These are phyloP conservation scores for Zaprionus ghesquierei DNA, from an alignment of 1,140 invertebrate genomes.

Conservation along the genomic window DNA sequence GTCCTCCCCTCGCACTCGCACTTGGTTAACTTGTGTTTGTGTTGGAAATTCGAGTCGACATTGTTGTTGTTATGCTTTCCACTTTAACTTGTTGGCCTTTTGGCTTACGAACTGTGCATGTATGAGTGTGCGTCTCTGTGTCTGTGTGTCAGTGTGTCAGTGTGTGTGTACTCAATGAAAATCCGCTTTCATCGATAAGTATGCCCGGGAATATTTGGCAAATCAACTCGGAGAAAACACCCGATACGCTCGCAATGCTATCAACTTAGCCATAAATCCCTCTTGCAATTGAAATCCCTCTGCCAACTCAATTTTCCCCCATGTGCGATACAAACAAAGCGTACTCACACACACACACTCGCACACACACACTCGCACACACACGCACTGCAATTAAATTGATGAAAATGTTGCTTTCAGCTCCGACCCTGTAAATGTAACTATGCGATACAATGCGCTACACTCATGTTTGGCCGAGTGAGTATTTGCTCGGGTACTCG, in stretches of 20 bases:
- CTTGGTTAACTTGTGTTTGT: conserved; percentile 32
- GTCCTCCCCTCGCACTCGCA: neutral
- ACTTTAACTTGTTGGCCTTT: conserved; percentile 36
- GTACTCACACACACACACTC: neutral
- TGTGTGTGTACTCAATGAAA: neutral
- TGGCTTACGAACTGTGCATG: conserved; percentile 15
- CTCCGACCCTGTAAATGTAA: conserved; percentile 32
- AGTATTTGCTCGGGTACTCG: conserved; percentile 13
- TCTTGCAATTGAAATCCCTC: conserved; percentile 64
- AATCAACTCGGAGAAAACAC: conserved; percentile 50
- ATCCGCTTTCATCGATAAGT: conserved; percentile 21
- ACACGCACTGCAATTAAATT: conserved; percentile 62
- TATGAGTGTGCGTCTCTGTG: neutral
- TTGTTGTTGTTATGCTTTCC: conserved; percentile 35
- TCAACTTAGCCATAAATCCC: conserved; percentile 75
- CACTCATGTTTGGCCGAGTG: neutral
- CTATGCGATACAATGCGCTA: neutral
- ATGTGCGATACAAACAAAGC: conserved; percentile 39
- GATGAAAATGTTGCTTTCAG: conserved; percentile 78
- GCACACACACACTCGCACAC: conserved; percentile 6
- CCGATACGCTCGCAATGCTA: conserved; percentile 54
- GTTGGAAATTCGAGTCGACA: conserved; percentile 27
- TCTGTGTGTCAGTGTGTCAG: neutral
- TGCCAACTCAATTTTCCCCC: conserved; percentile 71
- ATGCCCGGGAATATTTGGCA: conserved; percentile 12